Base-by-base conservation (phyloP, 2,888 invertebrate species). In the Morpho deidamia region DNA sequence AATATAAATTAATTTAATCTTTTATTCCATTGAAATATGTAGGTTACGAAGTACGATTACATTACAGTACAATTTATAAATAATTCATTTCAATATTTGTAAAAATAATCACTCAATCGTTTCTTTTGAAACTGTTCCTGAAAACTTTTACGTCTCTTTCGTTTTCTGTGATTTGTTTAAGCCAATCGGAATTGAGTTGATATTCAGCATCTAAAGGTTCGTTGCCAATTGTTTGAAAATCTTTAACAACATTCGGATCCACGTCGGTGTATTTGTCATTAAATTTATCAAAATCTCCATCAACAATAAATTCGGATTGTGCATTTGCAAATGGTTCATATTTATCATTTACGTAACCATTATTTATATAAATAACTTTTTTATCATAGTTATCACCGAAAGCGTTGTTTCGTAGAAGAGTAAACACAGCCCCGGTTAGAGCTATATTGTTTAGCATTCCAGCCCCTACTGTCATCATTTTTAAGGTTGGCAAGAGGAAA, bases 401-500 rank as follows among this genome's bases (percentile, higher is more conserved):
- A 0, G 92, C 90, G 63, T 91, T 92, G 63, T 92, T 91, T 59
- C 92, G 81, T 2, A 92, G 74, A 7, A 92, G 68, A 4, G 91
- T 86, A 64, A 92, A 91, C 11, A 92, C 71, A 0, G 93, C 92
- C 0, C 93, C 92, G 32, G 90, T 82, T 39, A 94, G 86, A 0
- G 93, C 94, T 84, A 93, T 92, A 63, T 93, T 92, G 72, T 94
- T 94, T 44, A 94, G 77, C 73, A 93, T 84, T 0, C 90, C 90
- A 0, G 91, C 91, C 44, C 90, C 84, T 34, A 93, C 78, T 0
- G 92, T 92, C 72, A 92, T 91, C 90, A 94, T 90, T 71, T 94
- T 93, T 11, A 94, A 69, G 0, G 92, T 92, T 0, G 94, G 94
- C 67, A 94, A 72, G 11, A 94, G 73, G 73, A 94, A 94, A 0